Base-by-base conservation (phyloP, 2,888 invertebrate species). In the Sepioteuthis lessoniana region DNA sequence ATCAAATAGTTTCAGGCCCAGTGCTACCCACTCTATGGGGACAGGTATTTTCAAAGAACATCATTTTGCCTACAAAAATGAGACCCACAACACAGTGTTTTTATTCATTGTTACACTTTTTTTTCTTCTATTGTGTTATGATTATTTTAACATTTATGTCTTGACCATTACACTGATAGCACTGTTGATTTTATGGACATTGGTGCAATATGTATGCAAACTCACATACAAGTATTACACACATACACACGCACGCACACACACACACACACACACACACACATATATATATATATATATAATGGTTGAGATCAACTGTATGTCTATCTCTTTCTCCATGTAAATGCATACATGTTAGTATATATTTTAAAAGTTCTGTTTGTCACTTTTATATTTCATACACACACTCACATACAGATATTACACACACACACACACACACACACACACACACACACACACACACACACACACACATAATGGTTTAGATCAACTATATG, bases 41-140 rank as follows among this genome's bases (percentile, higher is more conserved):
- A 76, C 76, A 76, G 76, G 76, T 76, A 76, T 76, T 76, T 76
- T 76, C 76, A 76, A 76, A 76, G n/a, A 76, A n/a, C 76, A 76
- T 76, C 76, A 76, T n/a, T 76, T 76, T 76, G n/a, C 4, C 76
- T 16, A 35, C 16, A 35, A 76, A 76, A 76, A 76, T 76, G 76
- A 76, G 35, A 76, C 76, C 76, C 76, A 76, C 35, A 76, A 13
- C n/a, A 76, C 76, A 76, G n/a, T 76, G 60, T 76, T 76, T 76
- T n/a, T 76, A 76, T n/a, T n/a, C 35, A n/a, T 76, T 76, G 3
- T n/a, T 35, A 76, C 16, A 13, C 5, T n/a, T 35, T 76, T n/a
- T 76, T 35, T 35, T 31, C n/a, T n/a, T 76, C 10, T 42, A 21
- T 76, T n/a, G 10, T 13, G 13, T 35, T 76, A 76, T 76, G 76